phyloP scores from a whole-genome alignment of 2,888 invertebrate species.

The Drosophila anomelani region DNA sequence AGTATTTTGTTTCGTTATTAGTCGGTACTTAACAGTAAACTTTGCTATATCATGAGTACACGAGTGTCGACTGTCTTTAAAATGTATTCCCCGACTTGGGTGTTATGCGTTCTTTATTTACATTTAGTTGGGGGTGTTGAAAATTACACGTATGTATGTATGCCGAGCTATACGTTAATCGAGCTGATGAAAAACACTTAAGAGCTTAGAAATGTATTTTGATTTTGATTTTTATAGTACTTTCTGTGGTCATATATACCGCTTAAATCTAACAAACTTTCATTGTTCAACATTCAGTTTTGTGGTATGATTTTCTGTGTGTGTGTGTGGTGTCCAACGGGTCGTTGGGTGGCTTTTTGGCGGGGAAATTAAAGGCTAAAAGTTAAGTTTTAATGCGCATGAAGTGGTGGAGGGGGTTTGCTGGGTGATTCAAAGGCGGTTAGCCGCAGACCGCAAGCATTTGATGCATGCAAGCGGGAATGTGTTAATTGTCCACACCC shows the following conservation, averaged over 20 bases:
- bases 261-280: conserved; percentile 42
- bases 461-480: conserved; percentile 56
- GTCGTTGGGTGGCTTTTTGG: conserved; percentile 29
- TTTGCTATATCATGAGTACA: conserved; percentile 67
- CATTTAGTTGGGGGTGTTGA: conserved; percentile 41
- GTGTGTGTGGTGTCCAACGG: conserved; percentile 21
- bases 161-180: conserved; percentile 41
- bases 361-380: conserved; percentile 22
- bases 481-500: conserved; percentile 63
- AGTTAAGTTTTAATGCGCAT: conserved; percentile 33
- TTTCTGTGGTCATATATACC: conserved; percentile 35
- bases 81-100: conserved; percentile 15
- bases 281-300: conserved; percentile 26
- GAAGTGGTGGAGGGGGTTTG: neutral
- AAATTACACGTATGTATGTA: conserved; percentile 48
- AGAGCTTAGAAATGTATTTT: conserved; percentile 78
- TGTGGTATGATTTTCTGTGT: neutral
- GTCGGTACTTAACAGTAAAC: conserved; percentile 75
- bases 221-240: conserved; percentile 66
- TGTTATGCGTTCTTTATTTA: conserved; percentile 41
- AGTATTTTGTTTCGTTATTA: conserved; percentile 67
- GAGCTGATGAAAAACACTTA: conserved; percentile 73
- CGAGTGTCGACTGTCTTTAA: conserved; percentile 39
- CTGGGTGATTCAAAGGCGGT: conserved; percentile 50
- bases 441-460: conserved; percentile 72